Evolutionary conservation across 2,888 invertebrate genomes (phyloP).

Genomic region (Sarcophaga caerulescens): DNA sequence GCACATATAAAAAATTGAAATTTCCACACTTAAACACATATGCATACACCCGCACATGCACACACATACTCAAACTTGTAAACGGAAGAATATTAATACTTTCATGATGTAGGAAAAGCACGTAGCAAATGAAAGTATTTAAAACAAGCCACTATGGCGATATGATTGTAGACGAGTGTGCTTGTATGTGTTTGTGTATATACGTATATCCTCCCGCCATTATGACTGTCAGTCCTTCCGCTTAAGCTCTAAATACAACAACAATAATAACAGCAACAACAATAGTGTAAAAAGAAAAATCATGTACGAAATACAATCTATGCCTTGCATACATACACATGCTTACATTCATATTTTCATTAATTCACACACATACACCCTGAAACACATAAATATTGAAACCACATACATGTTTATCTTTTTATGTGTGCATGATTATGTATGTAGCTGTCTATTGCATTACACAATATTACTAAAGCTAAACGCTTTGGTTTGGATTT

Average conservation of each 20-base stretch:
- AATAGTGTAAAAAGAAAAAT: neutral
- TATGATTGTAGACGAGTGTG: constrained; percentile 3
- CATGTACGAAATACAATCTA: neutral
- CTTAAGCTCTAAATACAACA: neutral
- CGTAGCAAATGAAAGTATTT: constrained; percentile 52
- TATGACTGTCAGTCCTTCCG: constrained; percentile 4
- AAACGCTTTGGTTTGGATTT: neutral
- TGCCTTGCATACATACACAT: neutral
- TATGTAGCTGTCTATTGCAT: neutral
- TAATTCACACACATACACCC: neutral
- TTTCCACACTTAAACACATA: neutral
- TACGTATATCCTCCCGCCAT: neutral
- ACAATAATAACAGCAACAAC: neutral
- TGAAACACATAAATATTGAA: neutral
- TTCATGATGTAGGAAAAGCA: constrained; percentile 48
- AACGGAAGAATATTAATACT: constrained; percentile 48
- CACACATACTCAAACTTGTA: neutral
- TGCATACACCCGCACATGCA: neutral
- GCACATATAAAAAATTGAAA: neutral
- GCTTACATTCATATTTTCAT: neutral
- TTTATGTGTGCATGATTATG: neutral
- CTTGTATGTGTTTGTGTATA: neutral
- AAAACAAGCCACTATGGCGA: constrained; percentile 58
- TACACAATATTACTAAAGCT: neutral
- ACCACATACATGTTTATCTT: neutral